These are phyloP conservation scores for Reinhardtius hippoglossoides DNA, from an alignment of 2,113 vertebrate genomes.

Conservation along the genomic window DNA sequence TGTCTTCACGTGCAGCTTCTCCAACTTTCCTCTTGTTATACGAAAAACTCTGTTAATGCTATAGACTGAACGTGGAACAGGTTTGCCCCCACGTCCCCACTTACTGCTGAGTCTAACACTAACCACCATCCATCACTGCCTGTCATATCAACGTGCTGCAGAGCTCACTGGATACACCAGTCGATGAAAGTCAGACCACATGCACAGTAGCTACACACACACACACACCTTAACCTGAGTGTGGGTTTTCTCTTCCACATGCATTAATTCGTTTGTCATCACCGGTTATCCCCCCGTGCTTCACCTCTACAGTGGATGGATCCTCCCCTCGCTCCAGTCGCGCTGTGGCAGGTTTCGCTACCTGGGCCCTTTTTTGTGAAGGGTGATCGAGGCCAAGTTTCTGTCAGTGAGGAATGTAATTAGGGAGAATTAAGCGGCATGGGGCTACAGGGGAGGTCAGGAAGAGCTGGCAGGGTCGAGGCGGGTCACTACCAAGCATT, in stretches of 20 bases:
- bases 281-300: constrained; percentile 53
- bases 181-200: constrained; percentile 40
- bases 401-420: constrained; percentile 94
- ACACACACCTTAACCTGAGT: constrained; percentile 30
- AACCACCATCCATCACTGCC: constrained; percentile 75
- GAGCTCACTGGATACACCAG: constrained; percentile 57
- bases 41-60: neutral
- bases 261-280: constrained; percentile 82
- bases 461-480: constrained; percentile 86
- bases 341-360: constrained; percentile 73
- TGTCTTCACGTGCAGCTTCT: constrained; percentile 5
- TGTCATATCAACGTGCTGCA: constrained; percentile 61
- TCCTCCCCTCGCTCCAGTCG: constrained; percentile 49
- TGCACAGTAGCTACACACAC: constrained; percentile 47
- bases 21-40: neutral
- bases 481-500: constrained; percentile 88
- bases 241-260: constrained; percentile 54
- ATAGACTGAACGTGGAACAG: constrained; percentile 39
- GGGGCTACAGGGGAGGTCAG: constrained; percentile 88
- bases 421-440: constrained; percentile 92
- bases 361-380: constrained; percentile 79
- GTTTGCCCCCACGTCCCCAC: constrained; percentile 48
- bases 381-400: constrained; percentile 88
- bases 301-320: constrained; percentile 63
- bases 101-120: constrained; percentile 65